phyloP scores from a whole-genome alignment of 2,888 invertebrate species.

The Perithous albicinctus region DNA sequence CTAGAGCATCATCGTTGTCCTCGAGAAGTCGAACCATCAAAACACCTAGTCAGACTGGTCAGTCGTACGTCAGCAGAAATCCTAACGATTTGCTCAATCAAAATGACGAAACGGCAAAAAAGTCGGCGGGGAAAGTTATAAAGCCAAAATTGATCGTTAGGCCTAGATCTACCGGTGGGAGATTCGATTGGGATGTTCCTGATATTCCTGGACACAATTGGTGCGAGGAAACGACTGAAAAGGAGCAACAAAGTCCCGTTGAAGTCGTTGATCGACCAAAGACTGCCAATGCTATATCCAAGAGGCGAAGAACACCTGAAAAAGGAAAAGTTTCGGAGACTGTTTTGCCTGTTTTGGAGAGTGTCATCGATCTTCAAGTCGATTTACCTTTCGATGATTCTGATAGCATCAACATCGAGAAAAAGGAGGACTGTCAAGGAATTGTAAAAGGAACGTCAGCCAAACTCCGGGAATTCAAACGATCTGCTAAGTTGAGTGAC shows the following conservation, averaged over 20 bases:
- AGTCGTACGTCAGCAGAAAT: conserved; percentile 51
- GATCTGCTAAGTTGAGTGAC: conserved; percentile 21
- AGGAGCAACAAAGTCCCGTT: not conserved
- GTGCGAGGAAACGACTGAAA: conserved; percentile 27
- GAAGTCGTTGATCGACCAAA: conserved; percentile 34
- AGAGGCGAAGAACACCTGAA: conserved; percentile 43
- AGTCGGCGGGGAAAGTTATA: not conserved
- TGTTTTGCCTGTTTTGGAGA: conserved; percentile 62
- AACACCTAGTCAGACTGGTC: conserved; percentile 43
- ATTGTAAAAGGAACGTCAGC: not conserved
- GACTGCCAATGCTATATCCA: conserved; percentile 28
- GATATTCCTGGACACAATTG: conserved; percentile 50
- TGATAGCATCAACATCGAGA: not conserved
- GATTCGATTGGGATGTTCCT: conserved; percentile 68
- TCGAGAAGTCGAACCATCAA: conserved; percentile 54
- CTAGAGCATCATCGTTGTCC: conserved; percentile 68
- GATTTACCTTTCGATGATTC: conserved; percentile 31
- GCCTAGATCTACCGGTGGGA: conserved; percentile 63
- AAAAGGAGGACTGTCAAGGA: not conserved
- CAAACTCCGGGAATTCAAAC: conserved; percentile 22
- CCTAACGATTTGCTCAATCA: conserved; percentile 61
- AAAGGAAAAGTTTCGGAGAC: conserved; percentile 58
- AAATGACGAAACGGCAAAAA: conserved; percentile 45
- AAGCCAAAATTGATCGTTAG: conserved; percentile 51
- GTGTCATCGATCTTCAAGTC: conserved; percentile 57